Evolutionary conservation across 37 sponge, comb jelly and placozoan species (phyloP).

Genomic region (Spongilla lacustris): DNA sequence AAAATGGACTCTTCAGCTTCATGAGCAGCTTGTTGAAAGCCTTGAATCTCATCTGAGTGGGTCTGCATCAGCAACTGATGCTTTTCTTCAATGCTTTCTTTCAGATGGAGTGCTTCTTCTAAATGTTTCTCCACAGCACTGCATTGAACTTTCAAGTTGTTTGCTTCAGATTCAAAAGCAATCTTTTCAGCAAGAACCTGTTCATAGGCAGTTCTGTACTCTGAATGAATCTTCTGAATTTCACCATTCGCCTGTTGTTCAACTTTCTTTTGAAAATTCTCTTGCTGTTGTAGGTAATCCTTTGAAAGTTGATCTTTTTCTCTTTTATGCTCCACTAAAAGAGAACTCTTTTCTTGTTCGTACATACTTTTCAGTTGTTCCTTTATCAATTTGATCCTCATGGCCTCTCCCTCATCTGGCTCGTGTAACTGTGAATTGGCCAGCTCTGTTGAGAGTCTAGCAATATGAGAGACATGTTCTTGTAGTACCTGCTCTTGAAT

Average conservation of each 20-base stretch:
- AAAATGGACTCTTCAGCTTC: slow-evolving; percentile 26
- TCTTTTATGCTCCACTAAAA: slow-evolving; percentile 12
- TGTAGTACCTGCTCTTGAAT: slow-evolving; percentile 18
- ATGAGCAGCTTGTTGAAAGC: neutral
- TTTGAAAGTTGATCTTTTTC: slow-evolving; percentile 35
- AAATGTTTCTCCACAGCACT: neutral
- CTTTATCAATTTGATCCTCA: slow-evolving; percentile 56
- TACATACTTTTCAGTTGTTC: slow-evolving; percentile 51
- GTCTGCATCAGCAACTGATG: slow-evolving; percentile 11
- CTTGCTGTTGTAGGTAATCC: slow-evolving; percentile 35
- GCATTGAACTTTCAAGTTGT: neutral
- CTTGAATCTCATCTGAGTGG: slow-evolving; percentile 35
- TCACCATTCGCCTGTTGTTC: slow-evolving; percentile 69
- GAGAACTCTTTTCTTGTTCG: slow-evolving; percentile 36
- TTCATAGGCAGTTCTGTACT: slow-evolving; percentile 49
- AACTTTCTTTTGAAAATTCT: slow-evolving; percentile 14
- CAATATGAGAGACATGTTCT: slow-evolving; percentile 46
- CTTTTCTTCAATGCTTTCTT: slow-evolving; percentile 10
- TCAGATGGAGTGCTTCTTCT: neutral
- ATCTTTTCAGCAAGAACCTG: slow-evolving; percentile 27
- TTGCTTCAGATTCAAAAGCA: neutral
- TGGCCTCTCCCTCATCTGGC: slow-evolving; percentile 50
- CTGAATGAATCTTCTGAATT: slow-evolving; percentile 50
- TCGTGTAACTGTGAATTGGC: slow-evolving; percentile 23
- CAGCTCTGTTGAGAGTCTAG: slow-evolving; percentile 38